Evolutionary conservation across 2,888 invertebrate genomes (phyloP), one percentile per base, ranked within the genome.

Genomic region (Allolobophora icterica): DNA sequence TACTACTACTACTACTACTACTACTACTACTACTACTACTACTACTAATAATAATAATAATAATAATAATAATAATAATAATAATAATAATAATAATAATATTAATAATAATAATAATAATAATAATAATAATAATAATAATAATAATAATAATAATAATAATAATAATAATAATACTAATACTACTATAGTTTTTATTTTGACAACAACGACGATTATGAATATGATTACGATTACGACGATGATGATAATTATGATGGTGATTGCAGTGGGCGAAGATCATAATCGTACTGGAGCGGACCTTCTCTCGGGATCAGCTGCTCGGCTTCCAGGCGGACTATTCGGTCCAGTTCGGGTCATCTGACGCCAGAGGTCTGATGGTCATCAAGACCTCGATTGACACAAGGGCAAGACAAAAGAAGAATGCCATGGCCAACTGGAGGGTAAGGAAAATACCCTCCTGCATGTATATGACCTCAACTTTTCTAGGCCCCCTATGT

Each of bases 361-460:
- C 87, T 4, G 87, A 87, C 38, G 87, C 97, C 93, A 96, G 99
- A 84, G 99, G 98, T 0, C 98, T 99, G 5, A 98, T 99, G 97
- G 98, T 99, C 91, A 99, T 99, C 95, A 99, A 99, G 96, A 97
- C 98, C 93, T 98, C 99, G 94, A 98, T 97, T 93, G 99, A 99
- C 96, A 99, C 99, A 0, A 96, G 98, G 92, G 99, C 99, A 0
- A 97, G 98, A 94, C 99, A 99, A 96, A 96, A 99, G 92, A 99
- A 99, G 95, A 98, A 98, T 0, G 99, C 99, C 5, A 97, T 99
- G 3, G 96, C 97, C 90, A 99, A 99, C 95, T 99, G 99, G 99
- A 99, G 99, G 97, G 99, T 98, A 58, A 83, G 35, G 91, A 45
- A 34, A 52, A 83, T 8, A 38, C 38, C 38, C 8, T 35, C 71